A percentile compares a stretch with the other conserved stretches of the same genome.
These are phyloP conservation scores for Oligia strigilis DNA, from an alignment of 2,888 invertebrate species.

Conservation along the genomic window DNA sequence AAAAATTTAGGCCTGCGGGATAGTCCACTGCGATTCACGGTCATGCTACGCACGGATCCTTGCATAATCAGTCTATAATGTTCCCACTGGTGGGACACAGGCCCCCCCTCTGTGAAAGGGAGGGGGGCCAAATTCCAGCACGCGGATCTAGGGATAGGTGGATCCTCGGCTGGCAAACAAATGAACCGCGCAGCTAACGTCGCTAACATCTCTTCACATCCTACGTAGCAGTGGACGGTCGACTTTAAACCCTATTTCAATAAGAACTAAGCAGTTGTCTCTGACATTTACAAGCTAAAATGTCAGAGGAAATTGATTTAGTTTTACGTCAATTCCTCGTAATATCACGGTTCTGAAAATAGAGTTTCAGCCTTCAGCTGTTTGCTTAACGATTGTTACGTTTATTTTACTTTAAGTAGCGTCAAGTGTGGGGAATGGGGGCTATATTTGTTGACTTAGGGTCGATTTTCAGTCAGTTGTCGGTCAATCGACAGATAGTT, in stretches of 20 bases:
- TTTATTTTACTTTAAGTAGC: constrained; percentile 2
- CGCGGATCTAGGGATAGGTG: too few species aligned
- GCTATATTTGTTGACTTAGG: neutral
- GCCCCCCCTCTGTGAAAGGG: too few species aligned
- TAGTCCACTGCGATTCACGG: neutral
- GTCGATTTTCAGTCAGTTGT: too few species aligned
- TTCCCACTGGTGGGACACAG: too few species aligned
- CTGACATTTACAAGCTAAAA: constrained; percentile 36
- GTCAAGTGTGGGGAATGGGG: neutral
- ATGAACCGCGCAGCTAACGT: neutral
- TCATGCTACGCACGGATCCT: neutral
- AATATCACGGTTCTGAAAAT: constrained; percentile 30
- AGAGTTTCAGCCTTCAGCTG: constrained; percentile 10
- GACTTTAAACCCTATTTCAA: neutral
- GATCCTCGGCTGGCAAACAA: neutral
- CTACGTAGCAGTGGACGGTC: neutral
- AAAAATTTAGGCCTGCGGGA: too few species aligned
- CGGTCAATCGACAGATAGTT: too few species aligned
- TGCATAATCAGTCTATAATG: neutral
- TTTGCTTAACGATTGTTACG: constrained; percentile 3
- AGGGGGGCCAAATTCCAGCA: too few species aligned
- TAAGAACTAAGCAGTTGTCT: constrained; percentile 8
- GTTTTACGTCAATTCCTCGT: constrained; percentile 6
- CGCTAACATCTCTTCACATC: too few species aligned
- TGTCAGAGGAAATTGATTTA: constrained; percentile 35